Evolutionary conservation across 1,140 invertebrate genomes (phyloP).

Genomic region (Pogonognathellus flavescens): DNA sequence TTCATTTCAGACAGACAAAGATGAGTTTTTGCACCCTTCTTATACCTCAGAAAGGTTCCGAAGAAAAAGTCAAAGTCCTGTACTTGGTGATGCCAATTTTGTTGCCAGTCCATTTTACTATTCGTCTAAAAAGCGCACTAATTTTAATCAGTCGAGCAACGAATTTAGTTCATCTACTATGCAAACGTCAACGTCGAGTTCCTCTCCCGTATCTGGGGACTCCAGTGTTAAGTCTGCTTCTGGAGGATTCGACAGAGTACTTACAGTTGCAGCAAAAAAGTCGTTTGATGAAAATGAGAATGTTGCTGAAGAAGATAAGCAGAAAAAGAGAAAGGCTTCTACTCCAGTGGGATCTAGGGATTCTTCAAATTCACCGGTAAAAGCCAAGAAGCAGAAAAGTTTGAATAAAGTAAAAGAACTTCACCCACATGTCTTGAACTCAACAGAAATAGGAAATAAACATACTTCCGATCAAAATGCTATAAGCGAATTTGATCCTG

Average conservation of each 20-base stretch:
- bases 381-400: background rate
- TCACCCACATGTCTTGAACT: background rate
- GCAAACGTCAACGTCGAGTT: background rate
- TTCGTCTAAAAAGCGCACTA: background rate
- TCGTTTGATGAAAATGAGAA: background rate
- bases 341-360: background rate
- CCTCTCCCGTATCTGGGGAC: background rate
- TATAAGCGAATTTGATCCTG: conserved; percentile 11
- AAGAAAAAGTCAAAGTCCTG: background rate
- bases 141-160: background rate
- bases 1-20: background rate
- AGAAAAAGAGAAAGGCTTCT: background rate
- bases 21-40: background rate
- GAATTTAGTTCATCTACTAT: background rate
- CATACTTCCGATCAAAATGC: background rate
- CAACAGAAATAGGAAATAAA: background rate
- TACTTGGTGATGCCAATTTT: background rate
- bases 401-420: background rate
- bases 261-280: conserved; percentile 26
- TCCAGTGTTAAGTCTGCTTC: background rate
- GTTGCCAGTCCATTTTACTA: background rate
- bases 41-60: background rate
- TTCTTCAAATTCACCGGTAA: background rate
- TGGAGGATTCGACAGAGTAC: background rate
- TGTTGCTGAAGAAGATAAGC: background rate